These are phyloP conservation scores for Tillus elongatus DNA, from an alignment of 2,888 invertebrate species.

Conservation along the genomic window DNA sequence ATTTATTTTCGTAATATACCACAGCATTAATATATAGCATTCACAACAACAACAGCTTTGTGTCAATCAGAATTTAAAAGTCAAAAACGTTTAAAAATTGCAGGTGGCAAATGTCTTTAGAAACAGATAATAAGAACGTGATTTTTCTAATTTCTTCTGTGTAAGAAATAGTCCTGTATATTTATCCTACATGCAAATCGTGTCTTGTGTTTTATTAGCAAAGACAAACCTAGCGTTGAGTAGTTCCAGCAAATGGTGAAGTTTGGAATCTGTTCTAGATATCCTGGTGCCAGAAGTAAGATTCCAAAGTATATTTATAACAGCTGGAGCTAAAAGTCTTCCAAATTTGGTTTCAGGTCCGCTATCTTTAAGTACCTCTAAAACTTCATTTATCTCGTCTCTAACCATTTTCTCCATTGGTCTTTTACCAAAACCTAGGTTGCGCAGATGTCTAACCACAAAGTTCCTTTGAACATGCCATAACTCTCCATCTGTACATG, in stretches of 20 bases:
- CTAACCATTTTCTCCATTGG: conserved; percentile 41
- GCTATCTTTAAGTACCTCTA: conserved; percentile 27
- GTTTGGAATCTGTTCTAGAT: conserved; percentile 38
- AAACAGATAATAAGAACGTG: too few relatives aligned
- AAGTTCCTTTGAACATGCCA: conserved; percentile 49
- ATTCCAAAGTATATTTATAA: conserved; percentile 59
- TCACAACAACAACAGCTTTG: too few relatives aligned
- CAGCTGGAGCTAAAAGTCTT: conserved; percentile 45
- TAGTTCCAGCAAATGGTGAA: conserved; percentile 43
- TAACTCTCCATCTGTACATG: conserved; percentile 47
- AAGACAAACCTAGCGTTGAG: conserved; percentile 46
- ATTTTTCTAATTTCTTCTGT: too few relatives aligned
- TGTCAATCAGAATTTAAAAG: too few relatives aligned
- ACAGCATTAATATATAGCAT: too few relatives aligned
- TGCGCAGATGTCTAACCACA: conserved; percentile 43
- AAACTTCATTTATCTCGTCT: conserved; percentile 46
- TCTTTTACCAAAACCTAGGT: conserved; percentile 46
- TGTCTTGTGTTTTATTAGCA: too few relatives aligned
- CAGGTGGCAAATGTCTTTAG: too few relatives aligned
- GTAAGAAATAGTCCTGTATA: too few relatives aligned
- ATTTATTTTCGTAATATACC: too few relatives aligned
- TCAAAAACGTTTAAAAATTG: too few relatives aligned
- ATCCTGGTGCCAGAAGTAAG: conserved; percentile 46
- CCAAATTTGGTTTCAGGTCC: conserved; percentile 29
- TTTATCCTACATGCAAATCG: too few relatives aligned